Conservation (phyloP, 1,140 invertebrate species). For the Drosophila sp. region DNA sequence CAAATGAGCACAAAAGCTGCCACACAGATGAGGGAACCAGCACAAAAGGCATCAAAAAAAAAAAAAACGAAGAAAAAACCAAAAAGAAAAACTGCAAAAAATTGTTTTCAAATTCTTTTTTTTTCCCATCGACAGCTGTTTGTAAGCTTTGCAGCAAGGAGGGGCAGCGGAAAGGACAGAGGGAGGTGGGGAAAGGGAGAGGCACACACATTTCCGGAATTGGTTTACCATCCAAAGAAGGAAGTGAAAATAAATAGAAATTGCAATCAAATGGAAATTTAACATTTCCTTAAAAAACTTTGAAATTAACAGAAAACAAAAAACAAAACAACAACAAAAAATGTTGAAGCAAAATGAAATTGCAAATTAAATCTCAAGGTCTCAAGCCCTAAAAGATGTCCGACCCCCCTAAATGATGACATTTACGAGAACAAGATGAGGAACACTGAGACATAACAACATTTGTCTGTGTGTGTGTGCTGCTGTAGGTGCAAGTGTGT, state of each 20-base stretch:
- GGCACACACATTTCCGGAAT: conserved; percentile 43
- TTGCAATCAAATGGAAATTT: conserved; percentile 17
- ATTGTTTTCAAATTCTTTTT: conserved; percentile 27
- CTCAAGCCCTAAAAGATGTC: background rate
- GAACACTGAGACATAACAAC: conserved; percentile 7
- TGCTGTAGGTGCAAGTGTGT: no score
- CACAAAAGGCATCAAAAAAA: conserved; percentile 14
- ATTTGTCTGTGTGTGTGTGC: background rate
- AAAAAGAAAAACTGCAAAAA: conserved; percentile 18
- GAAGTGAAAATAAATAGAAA: conserved; percentile 31
- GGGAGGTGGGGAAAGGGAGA: background rate
- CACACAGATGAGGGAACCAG: conserved; percentile 23
- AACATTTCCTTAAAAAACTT: conserved; percentile 24
- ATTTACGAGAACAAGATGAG: conserved; percentile 3
- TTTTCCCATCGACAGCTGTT: conserved; percentile 36
- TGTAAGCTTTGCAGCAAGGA: background rate
- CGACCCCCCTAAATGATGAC: background rate
- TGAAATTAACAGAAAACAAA: background rate
- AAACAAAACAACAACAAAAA: background rate
- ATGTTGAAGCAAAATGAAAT: background rate
- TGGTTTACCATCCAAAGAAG: conserved; percentile 41
- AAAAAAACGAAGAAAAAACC: background rate
- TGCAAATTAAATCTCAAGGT: conserved; percentile 12
- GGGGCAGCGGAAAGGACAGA: background rate
- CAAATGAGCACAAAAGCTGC: conserved; percentile 37